Evolutionary conservation across 2,113 vertebrate species (phyloP).

Genomic region (Nothobranchius kuhntae): DNA sequence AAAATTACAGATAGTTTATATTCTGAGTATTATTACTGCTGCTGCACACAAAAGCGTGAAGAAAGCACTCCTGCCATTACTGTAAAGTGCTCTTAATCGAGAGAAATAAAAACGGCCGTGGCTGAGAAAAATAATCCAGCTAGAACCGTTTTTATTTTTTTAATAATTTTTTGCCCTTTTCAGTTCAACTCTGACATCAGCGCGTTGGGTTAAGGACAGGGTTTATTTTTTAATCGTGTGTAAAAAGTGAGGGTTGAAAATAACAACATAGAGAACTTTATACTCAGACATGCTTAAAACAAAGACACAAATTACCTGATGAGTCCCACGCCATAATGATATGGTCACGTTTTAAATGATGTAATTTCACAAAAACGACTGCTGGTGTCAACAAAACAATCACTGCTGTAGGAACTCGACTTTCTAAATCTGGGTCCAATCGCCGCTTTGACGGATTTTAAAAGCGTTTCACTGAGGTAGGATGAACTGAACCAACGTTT

Average conservation of each 20-base stretch:
- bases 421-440: background rate
- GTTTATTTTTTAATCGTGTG: background rate
- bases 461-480: conserved; percentile 56
- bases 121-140: conserved; percentile 27
- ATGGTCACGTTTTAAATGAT: background rate
- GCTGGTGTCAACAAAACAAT: conserved; percentile 25
- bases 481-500: conserved; percentile 36
- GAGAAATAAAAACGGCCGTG: conserved; percentile 34
- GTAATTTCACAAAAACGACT: background rate
- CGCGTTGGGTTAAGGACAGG: too few relatives aligned
- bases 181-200: too few relatives aligned
- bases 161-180: too few relatives aligned
- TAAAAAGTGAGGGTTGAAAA: too few relatives aligned
- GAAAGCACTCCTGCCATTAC: conserved; percentile 59
- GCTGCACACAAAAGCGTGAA: conserved; percentile 64
- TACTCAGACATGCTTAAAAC: too few relatives aligned
- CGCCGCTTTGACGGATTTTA: conserved; percentile 11
- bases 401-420: background rate
- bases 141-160: too few relatives aligned
- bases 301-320: too few relatives aligned
- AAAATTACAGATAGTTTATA: conserved; percentile 68
- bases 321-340: conserved; percentile 12
- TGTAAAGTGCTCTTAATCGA: conserved; percentile 76
- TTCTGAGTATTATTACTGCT: conserved; percentile 64
- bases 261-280: too few relatives aligned